Evolutionary conservation across 2,113 vertebrate genomes (phyloP), one percentile per base, ranked within the genome.

Genomic region (Gadus macrocephalus): DNA sequence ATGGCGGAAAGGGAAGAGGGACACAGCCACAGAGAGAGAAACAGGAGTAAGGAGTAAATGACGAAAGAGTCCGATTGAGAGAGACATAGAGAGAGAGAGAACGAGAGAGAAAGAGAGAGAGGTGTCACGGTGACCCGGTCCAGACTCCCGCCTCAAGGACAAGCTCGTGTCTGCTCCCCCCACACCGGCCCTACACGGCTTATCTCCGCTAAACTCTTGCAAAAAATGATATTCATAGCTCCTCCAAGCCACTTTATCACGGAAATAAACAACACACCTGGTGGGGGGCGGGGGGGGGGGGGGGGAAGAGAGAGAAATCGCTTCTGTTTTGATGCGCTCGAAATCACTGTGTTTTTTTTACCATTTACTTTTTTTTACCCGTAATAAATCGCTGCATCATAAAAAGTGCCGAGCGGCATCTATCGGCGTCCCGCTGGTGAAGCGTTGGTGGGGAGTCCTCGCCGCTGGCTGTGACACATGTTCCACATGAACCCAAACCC

Each of bases 161-260:
- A 82, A 70, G 83, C 74, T 82, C 80, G 83, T 82, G 78, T 81
- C 67, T 77, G 81, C 85, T 82, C 73, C 73, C 82, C 73, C 76
- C 74, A 79, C 80, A 2, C 79, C 69, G 68, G 81, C 85, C 81
- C 77, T 70, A 81, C 80, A 84, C 81, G 76, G 73, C 87, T 90
- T 90, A 91, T 90, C 82, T 82, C 77, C 76, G 76, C 77, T 78
- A 81, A 90, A 86, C 75, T 85, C 76, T 73, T 71, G 81, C 79
- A 66, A 77, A 94, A 95, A 94, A 95, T 93, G 87, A 95, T 94
- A 95, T 94, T 94, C 92, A 95, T 94, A 94, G 93, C 94, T 94
- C 95, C 93, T 94, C 91, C 91, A 70, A 91, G 92, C 91, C 89
- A 73, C 78, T 90, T 93, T 94, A 95, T 95, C 95, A 93, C 93